Percentiles rank a stretch among this genome's conserved stretches.
phyloP scores from a whole-genome alignment of 2,797 vertebrate species.

The Sebastolobus alascanus region DNA sequence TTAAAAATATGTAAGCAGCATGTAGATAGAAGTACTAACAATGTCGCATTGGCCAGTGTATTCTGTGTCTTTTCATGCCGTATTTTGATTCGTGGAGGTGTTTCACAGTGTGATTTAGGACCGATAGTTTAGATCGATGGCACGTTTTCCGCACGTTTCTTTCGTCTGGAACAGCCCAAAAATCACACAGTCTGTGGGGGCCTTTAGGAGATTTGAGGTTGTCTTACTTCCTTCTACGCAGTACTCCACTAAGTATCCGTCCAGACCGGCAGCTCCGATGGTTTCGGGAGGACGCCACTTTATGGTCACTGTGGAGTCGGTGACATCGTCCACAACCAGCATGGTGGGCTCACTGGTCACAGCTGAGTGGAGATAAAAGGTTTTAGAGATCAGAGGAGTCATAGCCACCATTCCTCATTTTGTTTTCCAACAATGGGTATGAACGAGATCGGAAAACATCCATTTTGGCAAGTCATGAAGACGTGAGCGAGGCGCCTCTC shows the following conservation, averaged over 20 bases:
- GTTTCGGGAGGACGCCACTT: slow-evolving; percentile 98
- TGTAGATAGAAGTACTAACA: neutral
- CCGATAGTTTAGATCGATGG: neutral
- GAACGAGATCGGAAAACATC: slow-evolving; percentile 42
- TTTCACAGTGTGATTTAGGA: neutral
- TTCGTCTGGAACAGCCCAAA: neutral
- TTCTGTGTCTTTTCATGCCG: neutral
- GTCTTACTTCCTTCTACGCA: slow-evolving; percentile 98
- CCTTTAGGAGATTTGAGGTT: neutral
- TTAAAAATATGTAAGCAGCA: neutral
- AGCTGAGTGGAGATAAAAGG: slow-evolving; percentile 80
- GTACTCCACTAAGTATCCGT: slow-evolving; percentile 97
- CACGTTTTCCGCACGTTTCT: neutral
- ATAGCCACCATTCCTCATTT: neutral
- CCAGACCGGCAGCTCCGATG: slow-evolving; percentile 96
- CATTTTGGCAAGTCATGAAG: slow-evolving; percentile 45
- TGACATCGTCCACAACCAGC: slow-evolving; percentile 93
- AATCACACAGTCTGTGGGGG: neutral
- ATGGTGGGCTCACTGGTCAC: slow-evolving; percentile 98
- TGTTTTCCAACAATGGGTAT: slow-evolving; percentile 22
- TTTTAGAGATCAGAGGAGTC: slow-evolving; percentile 29
- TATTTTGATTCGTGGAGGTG: neutral
- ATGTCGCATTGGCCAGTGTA: neutral
- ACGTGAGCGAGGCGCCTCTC: slow-evolving; percentile 26
- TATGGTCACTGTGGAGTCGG: slow-evolving; percentile 93